Evolutionary conservation across 2,797 vertebrate genomes (phyloP).

Genomic region (Danionella dracula): DNA sequence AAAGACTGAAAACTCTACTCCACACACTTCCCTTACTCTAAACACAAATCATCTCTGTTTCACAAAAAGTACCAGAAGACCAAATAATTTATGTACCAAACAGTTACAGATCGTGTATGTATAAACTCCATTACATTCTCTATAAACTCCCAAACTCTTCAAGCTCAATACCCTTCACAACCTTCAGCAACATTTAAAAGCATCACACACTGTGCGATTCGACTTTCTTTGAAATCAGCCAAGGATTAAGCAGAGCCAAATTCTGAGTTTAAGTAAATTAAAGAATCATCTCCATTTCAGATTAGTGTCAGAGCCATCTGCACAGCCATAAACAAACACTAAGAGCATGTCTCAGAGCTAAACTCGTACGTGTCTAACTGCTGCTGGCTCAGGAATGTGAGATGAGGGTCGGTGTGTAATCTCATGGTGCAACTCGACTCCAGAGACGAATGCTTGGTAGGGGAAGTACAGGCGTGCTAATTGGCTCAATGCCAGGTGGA

Average conservation of each 20-base stretch:
- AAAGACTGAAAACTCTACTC: neutral
- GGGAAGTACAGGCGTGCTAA: slow-evolving; percentile 26
- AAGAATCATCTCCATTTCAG: slow-evolving; percentile 41
- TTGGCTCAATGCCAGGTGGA: slow-evolving; percentile 28
- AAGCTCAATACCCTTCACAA: too few relatives aligned
- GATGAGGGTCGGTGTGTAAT: slow-evolving; percentile 14
- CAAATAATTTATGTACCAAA: neutral
- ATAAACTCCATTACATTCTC: too few relatives aligned
- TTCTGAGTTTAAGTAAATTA: slow-evolving; percentile 35
- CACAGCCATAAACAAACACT: slow-evolving; percentile 21
- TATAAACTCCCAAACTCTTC: too few relatives aligned
- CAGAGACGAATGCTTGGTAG: slow-evolving; percentile 7
- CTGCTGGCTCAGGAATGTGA: slow-evolving; percentile 6
- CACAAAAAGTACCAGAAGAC: neutral
- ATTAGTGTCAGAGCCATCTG: slow-evolving; percentile 41
- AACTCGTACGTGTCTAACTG: slow-evolving; percentile 12
- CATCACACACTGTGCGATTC: neutral
- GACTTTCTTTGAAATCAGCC: neutral
- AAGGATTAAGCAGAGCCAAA: slow-evolving; percentile 12
- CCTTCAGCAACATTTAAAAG: neutral
- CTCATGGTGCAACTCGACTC: neutral
- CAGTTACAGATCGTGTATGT: too few relatives aligned
- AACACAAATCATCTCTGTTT: neutral
- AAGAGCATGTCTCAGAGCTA: neutral
- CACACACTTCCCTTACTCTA: neutral